Base-by-base conservation (phyloP, 2,888 invertebrate genomes). In the Drepana falcataria region DNA sequence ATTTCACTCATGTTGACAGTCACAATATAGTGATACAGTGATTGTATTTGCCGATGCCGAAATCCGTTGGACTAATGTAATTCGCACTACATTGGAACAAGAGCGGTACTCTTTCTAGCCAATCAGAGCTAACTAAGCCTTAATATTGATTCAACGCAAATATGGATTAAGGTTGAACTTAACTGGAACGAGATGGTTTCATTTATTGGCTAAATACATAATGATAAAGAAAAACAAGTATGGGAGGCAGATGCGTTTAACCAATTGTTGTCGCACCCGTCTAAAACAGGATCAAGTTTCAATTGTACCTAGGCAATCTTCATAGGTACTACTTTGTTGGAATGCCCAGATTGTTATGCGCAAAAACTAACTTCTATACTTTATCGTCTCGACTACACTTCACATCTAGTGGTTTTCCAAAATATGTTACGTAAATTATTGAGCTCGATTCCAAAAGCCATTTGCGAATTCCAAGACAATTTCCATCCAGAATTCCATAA, bases 1-100 rank as follows among this genome's bases (percentile, higher is more conserved):
- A 90, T 87, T 87, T 87, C 83, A 81, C 85, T 86, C 77, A 79
- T 75, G 77, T 80, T 83, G 82, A 82, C 82, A 85, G 69, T 79
- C 65, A 69, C 77, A 79, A 75, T 76, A 73, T 70, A 72, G 66
- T 80, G 71, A 77, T 77, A 76, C 75, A 75, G 73, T 78, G 75
- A 78, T 77, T 75, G 64, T 71, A 70, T 73, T 73, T 76, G 71
- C 71, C 68, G 71, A 76, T 70, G 60, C 63, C 59, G 60, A 71
- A 69, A 63, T 56, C 63, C 63, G 64, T 54, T 61, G 60, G 55
- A 37, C 49, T 52, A 55, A 57, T 64, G 58, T 63, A 63, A 59
- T 55, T 63, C 64, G 59, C 55, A 66, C 44, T 9, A 3, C 9
- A 44, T 9, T 44, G 44, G 3, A 44, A 9, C 3, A 44, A 44